A percentile compares a stretch with the other conserved stretches of the same genome.
These are phyloP conservation scores for Tachina lurida DNA, from an alignment of 2,888 invertebrate species.

Conservation along the genomic window DNA sequence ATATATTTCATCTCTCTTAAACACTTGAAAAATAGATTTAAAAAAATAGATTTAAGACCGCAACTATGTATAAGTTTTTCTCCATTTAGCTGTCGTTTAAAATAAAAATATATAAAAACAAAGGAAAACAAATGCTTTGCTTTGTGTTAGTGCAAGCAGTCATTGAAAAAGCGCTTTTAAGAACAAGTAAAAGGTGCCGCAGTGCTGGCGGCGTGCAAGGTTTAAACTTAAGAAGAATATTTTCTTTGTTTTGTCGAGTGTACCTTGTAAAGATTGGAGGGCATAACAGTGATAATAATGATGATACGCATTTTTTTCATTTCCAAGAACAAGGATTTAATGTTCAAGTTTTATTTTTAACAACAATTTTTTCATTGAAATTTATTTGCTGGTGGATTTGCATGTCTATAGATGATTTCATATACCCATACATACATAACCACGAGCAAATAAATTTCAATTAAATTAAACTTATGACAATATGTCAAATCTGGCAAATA, in stretches of 20 bases:
- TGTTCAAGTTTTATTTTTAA: no score
- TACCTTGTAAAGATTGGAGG: background rate
- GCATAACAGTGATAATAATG: background rate
- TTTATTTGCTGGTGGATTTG: no score
- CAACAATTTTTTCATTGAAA: no score
- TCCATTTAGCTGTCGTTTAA: background rate
- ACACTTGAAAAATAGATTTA: background rate
- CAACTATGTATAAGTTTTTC: background rate
- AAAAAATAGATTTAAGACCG: background rate
- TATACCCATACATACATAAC: no score
- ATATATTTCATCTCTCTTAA: background rate
- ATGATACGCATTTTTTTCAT: no score
- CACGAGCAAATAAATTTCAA: no score
- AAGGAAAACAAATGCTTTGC: background rate
- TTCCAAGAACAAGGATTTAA: no score
- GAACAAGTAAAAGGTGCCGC: background rate
- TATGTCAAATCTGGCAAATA: no score
- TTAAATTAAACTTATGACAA: no score
- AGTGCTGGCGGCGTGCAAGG: constrained; percentile 13
- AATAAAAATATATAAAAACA: background rate
- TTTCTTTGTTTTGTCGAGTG: background rate
- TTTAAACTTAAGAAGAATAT: background rate
- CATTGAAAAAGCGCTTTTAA: background rate
- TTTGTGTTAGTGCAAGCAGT: background rate
- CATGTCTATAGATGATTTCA: no score